These are phyloP conservation scores for Aricia agestis DNA, from an alignment of 1,140 invertebrate species.

Conservation along the genomic window DNA sequence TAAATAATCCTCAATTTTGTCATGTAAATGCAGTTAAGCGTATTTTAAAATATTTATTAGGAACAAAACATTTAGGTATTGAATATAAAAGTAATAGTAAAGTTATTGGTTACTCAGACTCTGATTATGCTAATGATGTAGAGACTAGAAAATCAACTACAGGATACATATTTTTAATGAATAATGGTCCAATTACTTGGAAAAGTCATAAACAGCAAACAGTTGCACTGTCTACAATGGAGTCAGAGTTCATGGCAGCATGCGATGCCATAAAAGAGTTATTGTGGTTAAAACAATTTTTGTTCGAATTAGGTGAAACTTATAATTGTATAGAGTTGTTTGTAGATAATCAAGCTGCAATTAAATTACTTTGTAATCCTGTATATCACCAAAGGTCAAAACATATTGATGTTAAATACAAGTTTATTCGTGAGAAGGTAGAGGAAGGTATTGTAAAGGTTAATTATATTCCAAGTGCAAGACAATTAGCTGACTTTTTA, in stretches of 20 bases:
- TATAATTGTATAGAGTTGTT: not conserved
- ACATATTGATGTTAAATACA: conserved; percentile 9
- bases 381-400: conserved; percentile 3
- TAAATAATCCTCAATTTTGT: too few relatives aligned
- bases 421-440: not conserved
- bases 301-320: too few relatives aligned
- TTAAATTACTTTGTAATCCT: conserved; percentile 7
- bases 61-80: not conserved
- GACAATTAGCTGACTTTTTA: too few relatives aligned
- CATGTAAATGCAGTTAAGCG: too few relatives aligned
- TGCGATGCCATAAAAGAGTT: too few relatives aligned
- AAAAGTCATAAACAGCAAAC: too few relatives aligned
- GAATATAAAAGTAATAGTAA: conserved; percentile 10
- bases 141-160: conserved; percentile 43
- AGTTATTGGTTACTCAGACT: conserved; percentile 39
- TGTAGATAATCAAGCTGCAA: conserved; percentile 3
- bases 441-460: too few relatives aligned
- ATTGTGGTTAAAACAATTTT: too few relatives aligned
- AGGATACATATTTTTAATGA: conserved; percentile 40
- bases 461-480: too few relatives aligned
- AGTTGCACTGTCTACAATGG: too few relatives aligned
- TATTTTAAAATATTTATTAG: too few relatives aligned
- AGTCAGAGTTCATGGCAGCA: too few relatives aligned
- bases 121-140: conserved; percentile 46
- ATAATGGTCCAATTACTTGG: conserved; percentile 18